Base-by-base conservation (phyloP, 2,888 invertebrate species). In the Lypha dubia region DNA sequence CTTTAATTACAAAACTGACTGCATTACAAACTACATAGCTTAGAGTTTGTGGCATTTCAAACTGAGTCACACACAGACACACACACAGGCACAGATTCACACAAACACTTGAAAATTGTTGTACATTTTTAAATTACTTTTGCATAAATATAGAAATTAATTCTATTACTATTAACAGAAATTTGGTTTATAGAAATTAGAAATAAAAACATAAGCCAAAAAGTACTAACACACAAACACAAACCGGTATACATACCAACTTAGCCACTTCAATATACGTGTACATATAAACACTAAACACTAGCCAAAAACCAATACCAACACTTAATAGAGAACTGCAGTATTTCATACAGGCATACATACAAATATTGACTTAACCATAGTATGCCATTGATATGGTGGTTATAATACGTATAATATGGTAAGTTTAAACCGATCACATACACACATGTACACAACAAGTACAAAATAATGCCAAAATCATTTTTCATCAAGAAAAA, bases 31-130 rank as follows among this genome's bases (percentile, higher is more conserved):
- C 38, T 77, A 15, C 38, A 49, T 9, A 49, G 24, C 49, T 58
- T 68, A 58, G 67, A 67, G 58, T 67, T 77, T 68, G 56, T 65
- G 75, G 65, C 46, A 56, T 65, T 65, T n/a, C 63, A 63, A 51
- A 58, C 58, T 22, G 20, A 32, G 13, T 3, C 32, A n/a, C 28
- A 22, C 65, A 17, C 35, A 24, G 1, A 38, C 51, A 51, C n/a
- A 38, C n/a, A 17, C 15, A 38, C 28, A 13, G 4, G 17, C 7
- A 17, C 38, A 28, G 51, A 53, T 2, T 22, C 8, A 22, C 4
- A 22, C 3, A 63, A 8, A 32, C 20, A 53, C 5, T n/a, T 9
- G 3, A 46, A 35, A 60, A 38, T 0, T 17, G 58, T 44, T 75
- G 51, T 28, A 46, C 2, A 35, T 35, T 58, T 58, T 7, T 38